These are phyloP conservation scores for Malaclemys terrapin DNA, from an alignment of 2,113 vertebrate genomes.

Conservation along the genomic window DNA sequence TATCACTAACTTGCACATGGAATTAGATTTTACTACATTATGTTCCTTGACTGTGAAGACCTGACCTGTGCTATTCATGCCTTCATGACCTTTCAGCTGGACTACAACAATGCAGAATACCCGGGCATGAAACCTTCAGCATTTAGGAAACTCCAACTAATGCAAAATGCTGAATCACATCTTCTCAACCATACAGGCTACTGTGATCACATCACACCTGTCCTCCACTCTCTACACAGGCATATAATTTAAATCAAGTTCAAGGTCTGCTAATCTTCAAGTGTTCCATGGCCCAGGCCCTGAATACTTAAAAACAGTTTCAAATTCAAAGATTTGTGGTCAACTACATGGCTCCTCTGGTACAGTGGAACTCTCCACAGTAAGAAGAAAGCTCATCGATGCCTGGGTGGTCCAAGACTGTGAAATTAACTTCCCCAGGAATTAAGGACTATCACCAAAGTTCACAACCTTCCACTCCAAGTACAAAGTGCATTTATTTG, in stretches of 20 bases:
- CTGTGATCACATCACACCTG: not conserved
- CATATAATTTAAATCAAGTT: not conserved
- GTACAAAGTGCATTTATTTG: not conserved
- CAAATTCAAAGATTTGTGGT: not conserved
- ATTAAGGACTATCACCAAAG: not conserved
- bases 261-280: not conserved
- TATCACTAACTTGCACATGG: not conserved
- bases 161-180: not conserved
- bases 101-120: not conserved
- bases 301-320: not conserved
- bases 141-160: not conserved
- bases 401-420: not conserved
- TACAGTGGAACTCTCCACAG: not conserved
- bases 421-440: not conserved
- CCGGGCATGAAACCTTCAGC: not conserved
- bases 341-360: not conserved
- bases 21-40: not conserved
- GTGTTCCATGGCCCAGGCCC: not conserved
- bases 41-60: not conserved
- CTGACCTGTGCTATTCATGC: not conserved
- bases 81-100: not conserved
- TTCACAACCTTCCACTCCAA: not conserved
- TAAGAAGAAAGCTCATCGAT: not conserved
- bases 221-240: not conserved
- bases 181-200: not conserved